Evolutionary conservation across 2,797 vertebrate species (phyloP), one percentile per base, ranked within the genome.

Genomic region (Esox lucius): DNA sequence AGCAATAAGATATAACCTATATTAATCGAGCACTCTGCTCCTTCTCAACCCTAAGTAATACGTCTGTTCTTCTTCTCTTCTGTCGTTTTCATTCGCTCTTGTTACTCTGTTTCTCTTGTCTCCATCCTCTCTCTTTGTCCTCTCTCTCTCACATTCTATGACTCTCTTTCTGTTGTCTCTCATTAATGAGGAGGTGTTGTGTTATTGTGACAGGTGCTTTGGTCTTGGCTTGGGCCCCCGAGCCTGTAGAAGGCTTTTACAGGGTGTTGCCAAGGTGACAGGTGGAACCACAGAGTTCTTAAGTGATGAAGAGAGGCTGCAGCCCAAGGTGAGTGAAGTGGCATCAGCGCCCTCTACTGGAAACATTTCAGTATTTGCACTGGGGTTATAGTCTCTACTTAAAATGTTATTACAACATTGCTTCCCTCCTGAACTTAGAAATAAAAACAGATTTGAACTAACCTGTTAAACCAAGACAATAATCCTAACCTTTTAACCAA

Each of bases 281-380:
- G 95, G 95, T 76, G 98, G 98, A 70, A 82, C 77, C 0, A 90
- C 95, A 0, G 96, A 96, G 89, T 95, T 97, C 88, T 88, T 95
- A 73, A 88, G 86, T 66, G 94, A 95, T 0, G 94, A 93, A 0
- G 96, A 98, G 88, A 95, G 97, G 83, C 92, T 99, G 77, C 97
- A 98, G 89, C 97, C 97, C 31, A 95, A 96, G 96, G 97, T 99
- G 84, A 89, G 7, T 70, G 62, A 33, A 26, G 4, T 19, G 64
- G 70, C 72, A 83, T 64, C 80, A 81, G 83, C 85, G 80, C 75
- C 88, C 85, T 76, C 87, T 87, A 70, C 4, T 86, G 88, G 83
- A 80, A 62, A 31, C 28, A 59, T 0, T 48, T 9, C 5, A 1
- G 33, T 13, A 33, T 17, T 51, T 2, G 61, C 13, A 66, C 53